Conservation (phyloP, 2,797 vertebrate species). For the Bufotes viridis region DNA sequence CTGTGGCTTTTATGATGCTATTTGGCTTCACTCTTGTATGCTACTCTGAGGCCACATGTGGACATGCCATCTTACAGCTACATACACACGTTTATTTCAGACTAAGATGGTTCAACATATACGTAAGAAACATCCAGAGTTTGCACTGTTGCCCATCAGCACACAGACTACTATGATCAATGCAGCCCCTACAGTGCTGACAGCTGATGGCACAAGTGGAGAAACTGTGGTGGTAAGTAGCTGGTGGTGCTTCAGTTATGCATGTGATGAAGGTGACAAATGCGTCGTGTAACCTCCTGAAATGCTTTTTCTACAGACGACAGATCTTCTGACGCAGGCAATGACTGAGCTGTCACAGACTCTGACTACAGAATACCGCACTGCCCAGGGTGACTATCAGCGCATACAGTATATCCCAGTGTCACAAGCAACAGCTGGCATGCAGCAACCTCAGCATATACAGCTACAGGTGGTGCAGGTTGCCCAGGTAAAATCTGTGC, state of each 20-base stretch:
- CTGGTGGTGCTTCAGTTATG: background rate
- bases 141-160: slow-evolving; percentile 82
- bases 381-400: slow-evolving; percentile 92
- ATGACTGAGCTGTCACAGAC: slow-evolving; percentile 99
- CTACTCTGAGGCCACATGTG: background rate
- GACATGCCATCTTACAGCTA: background rate
- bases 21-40: background rate
- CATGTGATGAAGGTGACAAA: background rate
- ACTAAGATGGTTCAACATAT: slow-evolving; percentile 99
- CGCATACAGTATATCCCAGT: slow-evolving; percentile 97
- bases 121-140: slow-evolving; percentile 95
- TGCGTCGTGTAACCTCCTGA: background rate
- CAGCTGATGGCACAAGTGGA: slow-evolving; percentile 81
- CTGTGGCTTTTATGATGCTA: background rate
- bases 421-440: slow-evolving; percentile 83
- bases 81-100: slow-evolving; percentile 68
- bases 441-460: slow-evolving; percentile 92
- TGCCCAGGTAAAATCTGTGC: slow-evolving; percentile 79
- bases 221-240: slow-evolving; percentile 94
- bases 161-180: slow-evolving; percentile 90
- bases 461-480: slow-evolving; percentile 98
- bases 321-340: slow-evolving; percentile 95
- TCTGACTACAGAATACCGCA: slow-evolving; percentile 91
- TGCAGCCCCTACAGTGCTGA: slow-evolving; percentile 84
- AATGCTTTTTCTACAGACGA: slow-evolving; percentile 79